phyloP scores from a whole-genome alignment of 2,888 invertebrate genomes.

The Melinopterus prodromus region DNA sequence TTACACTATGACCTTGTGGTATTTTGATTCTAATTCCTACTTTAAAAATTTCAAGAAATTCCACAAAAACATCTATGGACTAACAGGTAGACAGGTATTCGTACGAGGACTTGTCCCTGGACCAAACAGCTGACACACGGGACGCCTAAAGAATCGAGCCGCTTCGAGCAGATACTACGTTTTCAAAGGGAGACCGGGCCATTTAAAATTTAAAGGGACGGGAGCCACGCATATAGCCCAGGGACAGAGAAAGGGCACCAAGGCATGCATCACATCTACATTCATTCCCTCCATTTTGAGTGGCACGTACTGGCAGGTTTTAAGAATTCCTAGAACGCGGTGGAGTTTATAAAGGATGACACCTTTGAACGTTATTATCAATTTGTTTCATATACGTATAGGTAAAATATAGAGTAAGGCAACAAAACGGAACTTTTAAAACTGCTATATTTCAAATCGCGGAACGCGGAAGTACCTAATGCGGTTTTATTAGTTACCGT shows the following conservation, averaged over 20 bases:
- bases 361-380: background rate
- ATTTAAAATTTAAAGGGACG: slow-evolving; percentile 27
- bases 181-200: slow-evolving; percentile 12
- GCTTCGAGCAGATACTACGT: background rate
- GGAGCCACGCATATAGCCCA: background rate
- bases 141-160: background rate
- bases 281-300: background rate
- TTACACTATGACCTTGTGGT: no score
- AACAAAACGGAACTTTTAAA: no score
- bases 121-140: background rate
- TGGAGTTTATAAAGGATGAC: background rate
- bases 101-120: background rate
- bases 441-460: no score
- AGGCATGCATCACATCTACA: background rate
- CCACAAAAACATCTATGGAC: no score
- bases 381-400: no score
- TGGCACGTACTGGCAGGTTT: slow-evolving; percentile 4
- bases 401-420: no score
- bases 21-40: no score
- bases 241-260: background rate
- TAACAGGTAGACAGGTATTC: background rate
- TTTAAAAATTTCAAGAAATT: no score
- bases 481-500: no score
- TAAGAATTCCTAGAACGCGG: background rate
- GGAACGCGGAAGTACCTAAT: no score